Percentiles rank a stretch among this genome's conserved stretches.
Conservation (phyloP, 1,140 invertebrate genomes). For the Magallana gigas region DNA sequence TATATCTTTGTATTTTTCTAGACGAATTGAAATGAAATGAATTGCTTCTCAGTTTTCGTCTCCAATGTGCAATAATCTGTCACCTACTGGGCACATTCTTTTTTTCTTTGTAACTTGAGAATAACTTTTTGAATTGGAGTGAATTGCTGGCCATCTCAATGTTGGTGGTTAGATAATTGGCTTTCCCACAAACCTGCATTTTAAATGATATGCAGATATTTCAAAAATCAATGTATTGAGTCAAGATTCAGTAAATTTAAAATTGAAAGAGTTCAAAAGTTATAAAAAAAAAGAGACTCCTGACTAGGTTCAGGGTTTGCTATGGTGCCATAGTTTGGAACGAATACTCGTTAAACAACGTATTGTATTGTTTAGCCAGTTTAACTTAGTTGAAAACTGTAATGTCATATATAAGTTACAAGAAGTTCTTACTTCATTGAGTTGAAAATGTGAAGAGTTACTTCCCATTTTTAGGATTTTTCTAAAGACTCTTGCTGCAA, state of each 20-base stretch:
- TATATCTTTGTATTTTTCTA: conserved; percentile 1
- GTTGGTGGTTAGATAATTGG: background rate
- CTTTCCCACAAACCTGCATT: background rate
- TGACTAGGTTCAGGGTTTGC: background rate
- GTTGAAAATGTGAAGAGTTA: too few species aligned
- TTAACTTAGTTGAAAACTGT: too few species aligned
- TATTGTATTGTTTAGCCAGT: too few species aligned
- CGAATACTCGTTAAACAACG: too few species aligned
- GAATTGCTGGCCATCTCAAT: conserved; percentile 18
- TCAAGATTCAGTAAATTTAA: background rate
- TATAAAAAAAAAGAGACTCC: background rate
- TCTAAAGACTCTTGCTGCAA: too few species aligned
- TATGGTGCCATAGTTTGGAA: too few species aligned
- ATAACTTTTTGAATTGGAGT: background rate
- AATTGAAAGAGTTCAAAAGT: background rate
- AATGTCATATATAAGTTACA: too few species aligned
- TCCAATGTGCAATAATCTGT: background rate
- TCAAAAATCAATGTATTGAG: background rate
- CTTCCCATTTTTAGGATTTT: too few species aligned
- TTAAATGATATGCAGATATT: background rate
- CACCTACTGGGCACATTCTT: background rate
- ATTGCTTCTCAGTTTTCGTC: conserved; percentile 27
- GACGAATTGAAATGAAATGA: background rate
- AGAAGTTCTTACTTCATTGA: too few species aligned
- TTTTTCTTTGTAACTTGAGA: conserved; percentile 12